A percentile compares a stretch with the other conserved stretches of the same genome.
phyloP scores from a whole-genome alignment of 1,140 invertebrate genomes.

The Zaprionus ghesquierei region DNA sequence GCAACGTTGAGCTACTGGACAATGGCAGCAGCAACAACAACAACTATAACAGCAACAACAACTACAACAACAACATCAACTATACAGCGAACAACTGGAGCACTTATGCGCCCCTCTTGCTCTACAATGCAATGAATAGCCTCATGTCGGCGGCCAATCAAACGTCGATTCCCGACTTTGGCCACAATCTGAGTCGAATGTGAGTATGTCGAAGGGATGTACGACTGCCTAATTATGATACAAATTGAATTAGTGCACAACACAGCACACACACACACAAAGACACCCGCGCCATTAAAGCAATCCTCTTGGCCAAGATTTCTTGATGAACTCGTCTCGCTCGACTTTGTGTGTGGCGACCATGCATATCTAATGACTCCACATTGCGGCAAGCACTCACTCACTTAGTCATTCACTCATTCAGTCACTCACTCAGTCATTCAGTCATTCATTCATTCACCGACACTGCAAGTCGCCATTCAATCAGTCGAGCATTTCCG shows the following conservation, averaged over 20 bases:
- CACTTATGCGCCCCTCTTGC: constrained; percentile 48
- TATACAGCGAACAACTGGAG: constrained; percentile 56
- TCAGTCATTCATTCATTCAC: constrained; percentile 49
- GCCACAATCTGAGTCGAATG: constrained; percentile 57
- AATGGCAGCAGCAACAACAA: constrained; percentile 4
- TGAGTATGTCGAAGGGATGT: constrained; percentile 40
- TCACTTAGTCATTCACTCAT: constrained; percentile 42
- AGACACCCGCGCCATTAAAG: constrained; percentile 8
- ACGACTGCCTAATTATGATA: constrained; percentile 58
- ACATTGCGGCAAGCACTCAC: constrained; percentile 40
- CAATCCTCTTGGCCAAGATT: background rate
- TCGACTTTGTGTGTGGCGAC: constrained; percentile 23
- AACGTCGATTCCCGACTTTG: constrained; percentile 40
- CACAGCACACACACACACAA: constrained; percentile 15
- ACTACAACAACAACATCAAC: constrained; percentile 1
- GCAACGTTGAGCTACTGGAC: constrained; percentile 44
- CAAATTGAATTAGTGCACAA: constrained; percentile 63
- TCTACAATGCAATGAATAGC: constrained; percentile 62
- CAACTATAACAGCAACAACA: constrained; percentile 14
- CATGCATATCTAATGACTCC: constrained; percentile 74
- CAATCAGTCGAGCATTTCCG: constrained; percentile 64
- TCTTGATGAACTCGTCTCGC: constrained; percentile 31
- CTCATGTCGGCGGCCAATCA: constrained; percentile 54
- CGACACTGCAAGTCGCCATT: constrained; percentile 48
- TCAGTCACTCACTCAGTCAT: constrained; percentile 43